These are phyloP conservation scores for Myotis daubentonii DNA, from an alignment of 2,797 vertebrate genomes.

Conservation along the genomic window DNA sequence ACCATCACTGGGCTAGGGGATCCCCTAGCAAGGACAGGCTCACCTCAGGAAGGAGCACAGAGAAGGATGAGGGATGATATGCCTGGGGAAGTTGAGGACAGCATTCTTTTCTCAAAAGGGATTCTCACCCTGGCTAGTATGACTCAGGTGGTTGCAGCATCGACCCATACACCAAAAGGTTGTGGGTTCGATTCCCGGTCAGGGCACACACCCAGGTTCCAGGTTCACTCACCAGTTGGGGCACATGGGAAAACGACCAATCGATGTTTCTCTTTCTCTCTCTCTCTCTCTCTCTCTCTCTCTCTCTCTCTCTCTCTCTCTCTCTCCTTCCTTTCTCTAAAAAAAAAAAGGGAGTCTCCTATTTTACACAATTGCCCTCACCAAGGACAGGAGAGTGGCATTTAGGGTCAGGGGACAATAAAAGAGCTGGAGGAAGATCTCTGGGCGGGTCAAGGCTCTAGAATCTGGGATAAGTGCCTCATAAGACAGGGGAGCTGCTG, in stretches of 20 bases:
- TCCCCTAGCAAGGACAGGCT: background rate
- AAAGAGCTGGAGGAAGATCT: background rate
- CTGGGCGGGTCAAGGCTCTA: background rate
- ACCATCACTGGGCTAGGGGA: too few relatives aligned
- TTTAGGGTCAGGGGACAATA: background rate
- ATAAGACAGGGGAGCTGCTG: slow-evolving; percentile 1
- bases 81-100: slow-evolving; percentile 50
- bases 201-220: background rate
- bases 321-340: too few relatives aligned
- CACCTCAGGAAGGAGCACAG: background rate
- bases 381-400: background rate
- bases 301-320: too few relatives aligned
- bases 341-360: slow-evolving; percentile 5
- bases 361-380: slow-evolving; percentile 50
- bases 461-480: background rate
- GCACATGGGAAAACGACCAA: background rate
- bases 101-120: slow-evolving; percentile 12
- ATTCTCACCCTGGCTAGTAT: background rate
- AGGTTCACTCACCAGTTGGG: background rate
- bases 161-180: background rate
- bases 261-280: background rate
- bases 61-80: slow-evolving; percentile 80
- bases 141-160: background rate
- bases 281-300: too few relatives aligned
- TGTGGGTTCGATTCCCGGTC: background rate